Evolutionary conservation across 2,113 vertebrate species (phyloP), one percentile per base, ranked within the genome.

Genomic region (Fulmarus glacialis): DNA sequence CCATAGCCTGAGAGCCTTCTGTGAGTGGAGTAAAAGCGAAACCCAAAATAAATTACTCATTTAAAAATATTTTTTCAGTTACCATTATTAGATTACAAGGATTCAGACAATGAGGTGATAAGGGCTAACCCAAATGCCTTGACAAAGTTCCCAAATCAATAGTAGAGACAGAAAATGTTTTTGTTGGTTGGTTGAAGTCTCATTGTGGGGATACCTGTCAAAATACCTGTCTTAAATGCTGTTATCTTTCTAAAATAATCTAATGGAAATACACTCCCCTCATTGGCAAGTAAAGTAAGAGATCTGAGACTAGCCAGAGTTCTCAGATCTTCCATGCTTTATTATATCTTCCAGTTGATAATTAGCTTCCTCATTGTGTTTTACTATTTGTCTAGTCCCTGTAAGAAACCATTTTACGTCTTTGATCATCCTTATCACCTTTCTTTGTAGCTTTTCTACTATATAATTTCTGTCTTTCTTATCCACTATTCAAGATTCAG

Each of bases 231-330:
- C 3, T 72, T 45, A 72, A 52, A 68, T 55, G 18, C 15, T 68
- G 9, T 40, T 19, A 2, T 47, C n/a, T 80, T 91, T 91, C 43
- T 75, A 34, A 87, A 93, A 42, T n/a, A 29, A 38, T 53, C 12
- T 3, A 60, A 43, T 27, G 29, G 8, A 77, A 71, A 53, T 43
- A 2, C 2, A 30, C 6, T 27, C 7, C 4, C 3, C 2, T 47
- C 3, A 40, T 1, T 38, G 26, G 56, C 45, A 86, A 89, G 86
- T 34, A 2, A 43, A 62, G 12, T 53, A 73, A 60, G 45, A 82
- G 15, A 66, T 15, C 15, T 42, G 45, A 74, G 15, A 52, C 6
- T n/a, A 74, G 4, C 3, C 8, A 64, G 59, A 62, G 13, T 43
- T 88, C 40, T 73, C 15, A 19, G 5, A 8, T 60, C 6, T 60